Base-by-base conservation (phyloP, 2,888 invertebrate genomes). In the Halictus ligatus region DNA sequence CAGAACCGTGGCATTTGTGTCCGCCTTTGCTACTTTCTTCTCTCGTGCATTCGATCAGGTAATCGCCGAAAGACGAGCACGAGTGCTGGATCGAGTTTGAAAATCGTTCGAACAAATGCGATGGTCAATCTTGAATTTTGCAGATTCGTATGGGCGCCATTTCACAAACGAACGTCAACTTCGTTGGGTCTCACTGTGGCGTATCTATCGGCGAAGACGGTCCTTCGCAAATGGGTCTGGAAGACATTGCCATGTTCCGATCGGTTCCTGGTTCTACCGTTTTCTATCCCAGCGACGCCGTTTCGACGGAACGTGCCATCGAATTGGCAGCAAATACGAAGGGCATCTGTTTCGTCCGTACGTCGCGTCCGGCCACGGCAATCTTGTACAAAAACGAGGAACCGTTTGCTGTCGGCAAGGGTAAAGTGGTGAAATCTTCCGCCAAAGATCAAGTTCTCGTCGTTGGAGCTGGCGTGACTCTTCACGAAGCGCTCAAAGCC, bases 201-300 rank as follows among this genome's bases (percentile, higher is more conserved):
- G 98, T 99, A 40, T 99, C 99, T 93, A 99, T 99, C 95, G 99
- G 99, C 54, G 99, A 99, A 96, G 99, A 99, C 96, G 99, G 99
- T 0, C 99, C 99, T 29, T 98, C 98, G 81, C 99, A 99, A 96
- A 99, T 99, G 99, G 99, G 99, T 7, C 96, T 99, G n/a, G 99
- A 99, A 96, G 99, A 99, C 95, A 95, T 99, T 83, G 98, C 99
- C 1, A 96, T 99, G 96, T 99, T 99, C 97, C 97, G 99, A 69
- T 95, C 98, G 7, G 97, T 99, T 89, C 99, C 99, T 79, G 98
- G 98, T 84, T 96, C 97, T 88, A 97, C 97, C 1, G 96, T 98
- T 12, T 98, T 98, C 95, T 98, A 98, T 93, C 98, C 98, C 74
- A 96, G 96, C 64, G 99, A 99, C 95, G 99, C 99, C 0, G 99